Percentiles rank a stretch among this genome's conserved stretches.
Conservation (phyloP, 2,888 invertebrate genomes). For the Pammene fasciana region DNA sequence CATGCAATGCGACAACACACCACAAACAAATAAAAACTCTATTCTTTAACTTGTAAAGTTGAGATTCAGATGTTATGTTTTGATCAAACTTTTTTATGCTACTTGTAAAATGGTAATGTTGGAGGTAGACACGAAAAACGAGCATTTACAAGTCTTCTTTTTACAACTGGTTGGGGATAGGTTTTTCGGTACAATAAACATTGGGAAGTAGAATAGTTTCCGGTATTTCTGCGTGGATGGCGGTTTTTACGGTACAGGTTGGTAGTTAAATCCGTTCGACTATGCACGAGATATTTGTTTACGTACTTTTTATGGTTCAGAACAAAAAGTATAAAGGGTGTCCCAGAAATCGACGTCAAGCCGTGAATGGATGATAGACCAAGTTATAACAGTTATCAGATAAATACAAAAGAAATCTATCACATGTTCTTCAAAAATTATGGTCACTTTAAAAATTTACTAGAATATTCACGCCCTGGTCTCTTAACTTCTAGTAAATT, state of each 20-base stretch:
- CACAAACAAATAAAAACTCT: conserved; percentile 8
- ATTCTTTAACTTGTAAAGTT: neutral
- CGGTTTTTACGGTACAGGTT: conserved; percentile 16
- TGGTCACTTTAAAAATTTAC: too few relatives aligned
- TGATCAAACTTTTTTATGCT: conserved; percentile 38
- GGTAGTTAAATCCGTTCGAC: conserved; percentile 7
- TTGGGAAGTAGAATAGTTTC: conserved; percentile 6
- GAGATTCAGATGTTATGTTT: neutral
- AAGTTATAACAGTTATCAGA: too few relatives aligned
- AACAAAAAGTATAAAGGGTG: neutral
- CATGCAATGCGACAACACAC: conserved; percentile 33
- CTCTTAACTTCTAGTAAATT: too few relatives aligned
- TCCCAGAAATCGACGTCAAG: too few relatives aligned
- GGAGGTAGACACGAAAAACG: conserved; percentile 29
- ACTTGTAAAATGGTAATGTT: conserved; percentile 40
- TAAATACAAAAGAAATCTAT: too few relatives aligned
- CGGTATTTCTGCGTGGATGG: neutral
- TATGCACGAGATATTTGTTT: conserved; percentile 17
- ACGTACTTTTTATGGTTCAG: neutral
- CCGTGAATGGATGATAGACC: too few relatives aligned
- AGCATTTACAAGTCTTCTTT: conserved; percentile 33
- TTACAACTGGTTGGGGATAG: conserved; percentile 33
- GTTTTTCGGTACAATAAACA: conserved; percentile 33
- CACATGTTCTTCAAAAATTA: too few relatives aligned
- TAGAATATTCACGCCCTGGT: too few relatives aligned